Conservation (phyloP, 2,888 invertebrate species). For the Blomia tropicalis region DNA sequence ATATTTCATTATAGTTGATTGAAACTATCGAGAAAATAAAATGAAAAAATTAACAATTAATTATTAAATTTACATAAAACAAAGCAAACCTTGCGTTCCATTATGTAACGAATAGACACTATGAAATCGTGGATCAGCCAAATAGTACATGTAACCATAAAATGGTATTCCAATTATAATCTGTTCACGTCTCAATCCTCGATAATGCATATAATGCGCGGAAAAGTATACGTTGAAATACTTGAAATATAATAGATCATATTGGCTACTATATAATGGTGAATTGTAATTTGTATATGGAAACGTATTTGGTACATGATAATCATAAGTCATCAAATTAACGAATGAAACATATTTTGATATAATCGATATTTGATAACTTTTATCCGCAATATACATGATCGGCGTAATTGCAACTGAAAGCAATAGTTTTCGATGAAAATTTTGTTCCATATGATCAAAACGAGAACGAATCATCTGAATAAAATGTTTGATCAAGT, state of each 20-base stretch:
- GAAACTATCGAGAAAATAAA: neutral
- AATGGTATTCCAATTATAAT: conserved; percentile 70
- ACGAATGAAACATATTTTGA: conserved; percentile 66
- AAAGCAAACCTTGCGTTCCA: neutral
- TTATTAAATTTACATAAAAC: neutral
- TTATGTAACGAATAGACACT: conserved; percentile 36
- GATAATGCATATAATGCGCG: conserved; percentile 53
- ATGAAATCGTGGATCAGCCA: conserved; percentile 51
- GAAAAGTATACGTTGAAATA: conserved; percentile 63
- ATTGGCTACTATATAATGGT: conserved; percentile 49
- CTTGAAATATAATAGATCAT: conserved; percentile 48
- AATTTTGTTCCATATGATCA: neutral
- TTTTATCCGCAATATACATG: conserved; percentile 51
- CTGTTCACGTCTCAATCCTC: conserved; percentile 59
- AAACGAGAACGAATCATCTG: conserved; percentile 7
- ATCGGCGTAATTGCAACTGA: conserved; percentile 66
- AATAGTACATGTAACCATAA: conserved; percentile 60
- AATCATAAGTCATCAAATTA: conserved; percentile 80
- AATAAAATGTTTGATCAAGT: neutral
- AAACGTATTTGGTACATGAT: conserved; percentile 46
- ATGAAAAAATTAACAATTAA: neutral
- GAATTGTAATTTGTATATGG: conserved; percentile 46
- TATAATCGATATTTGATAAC: conserved; percentile 61
- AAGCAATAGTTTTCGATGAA: conserved; percentile 38
- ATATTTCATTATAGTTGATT: neutral